Base-by-base conservation (phyloP, 1,140 invertebrate species). In the Chymomyza costata region DNA sequence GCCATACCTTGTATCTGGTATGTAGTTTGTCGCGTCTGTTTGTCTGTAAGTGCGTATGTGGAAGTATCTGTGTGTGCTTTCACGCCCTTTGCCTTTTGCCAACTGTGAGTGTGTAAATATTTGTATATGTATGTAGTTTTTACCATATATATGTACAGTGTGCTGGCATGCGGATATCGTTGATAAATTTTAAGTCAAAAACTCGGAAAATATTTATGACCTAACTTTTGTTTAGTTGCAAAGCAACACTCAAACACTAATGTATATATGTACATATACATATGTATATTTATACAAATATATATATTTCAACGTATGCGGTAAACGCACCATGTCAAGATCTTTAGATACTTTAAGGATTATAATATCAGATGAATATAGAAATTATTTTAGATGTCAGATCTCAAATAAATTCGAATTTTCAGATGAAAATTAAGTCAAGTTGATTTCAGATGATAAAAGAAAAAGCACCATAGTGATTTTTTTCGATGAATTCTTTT, bases 191-290 rank as follows among this genome's bases (percentile, higher is more conserved):
- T 54, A 68, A 80, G 73, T 80, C 73, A 68, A 71, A 73, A 80
- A 80, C 59, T 80, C 67, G 64, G 73, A 80, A 80, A 80, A 80
- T 80, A 80, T 80, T 80, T 80, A 80, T 80, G 73, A 74, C 73
- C 74, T 80, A 80, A 80, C 73, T 80, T 80, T 80, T 80, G 74
- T 73, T 80, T 73, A 80, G 67, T 55, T 73, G 80, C 73, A 80
- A 54, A 67, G 73, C 67, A 67, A 63, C 60, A 35, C 18, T 17
- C 62, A 62, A 44, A 17, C 40, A 38, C n/a, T 11, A 17, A 35
- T 18, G 11, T 37, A 44, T 10, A 50, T 35, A 37, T 37, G 11
- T 8, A 47, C 32, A 32, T 28, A 40, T 28, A 19, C 1, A 25
- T 19, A 25, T 18, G 18, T 19, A 44, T 18, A 25, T 45, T 37